A percentile compares a stretch with the other conserved stretches of the same genome.
These are phyloP conservation scores for Euproctis similis DNA, from an alignment of 2,888 invertebrate species.

Conservation along the genomic window DNA sequence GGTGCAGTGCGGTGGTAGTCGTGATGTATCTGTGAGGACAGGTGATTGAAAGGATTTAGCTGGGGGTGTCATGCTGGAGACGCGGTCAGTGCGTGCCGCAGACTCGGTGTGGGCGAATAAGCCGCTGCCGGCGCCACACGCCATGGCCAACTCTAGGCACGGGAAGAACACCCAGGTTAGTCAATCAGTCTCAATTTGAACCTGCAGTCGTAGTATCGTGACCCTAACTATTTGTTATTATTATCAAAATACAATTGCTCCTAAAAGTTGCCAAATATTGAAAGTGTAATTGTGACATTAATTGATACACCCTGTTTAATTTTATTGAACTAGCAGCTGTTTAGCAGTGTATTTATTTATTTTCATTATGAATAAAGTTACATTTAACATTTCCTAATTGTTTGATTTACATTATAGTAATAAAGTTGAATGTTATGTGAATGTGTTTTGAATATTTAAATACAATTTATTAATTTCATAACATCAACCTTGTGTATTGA, in stretches of 20 bases:
- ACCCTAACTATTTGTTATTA: too few relatives aligned
- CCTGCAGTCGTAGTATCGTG: too few relatives aligned
- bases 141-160: constrained; percentile 71
- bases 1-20: constrained; percentile 43
- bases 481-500: background rate
- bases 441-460: constrained; percentile 1
- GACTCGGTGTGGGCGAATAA: constrained; percentile 81
- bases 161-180: constrained; percentile 85
- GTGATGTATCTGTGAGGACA: constrained; percentile 56
- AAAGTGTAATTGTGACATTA: background rate
- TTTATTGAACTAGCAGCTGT: constrained; percentile 5
- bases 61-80: constrained; percentile 81
- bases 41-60: constrained; percentile 36
- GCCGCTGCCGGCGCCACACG: constrained; percentile 75
- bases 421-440: constrained; percentile 5
- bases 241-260: too few relatives aligned
- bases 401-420: too few relatives aligned
- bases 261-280: too few relatives aligned
- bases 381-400: too few relatives aligned
- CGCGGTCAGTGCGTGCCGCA: constrained; percentile 84
- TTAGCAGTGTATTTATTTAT: too few relatives aligned
- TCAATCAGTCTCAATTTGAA: too few relatives aligned
- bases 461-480: constrained; percentile 3
- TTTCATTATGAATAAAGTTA: too few relatives aligned
- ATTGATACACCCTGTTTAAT: constrained; percentile 2